A percentile compares a stretch with the other conserved stretches of the same genome.
Conservation (phyloP, 2,797 vertebrate genomes). For the Hypotaenidia okinawae region DNA sequence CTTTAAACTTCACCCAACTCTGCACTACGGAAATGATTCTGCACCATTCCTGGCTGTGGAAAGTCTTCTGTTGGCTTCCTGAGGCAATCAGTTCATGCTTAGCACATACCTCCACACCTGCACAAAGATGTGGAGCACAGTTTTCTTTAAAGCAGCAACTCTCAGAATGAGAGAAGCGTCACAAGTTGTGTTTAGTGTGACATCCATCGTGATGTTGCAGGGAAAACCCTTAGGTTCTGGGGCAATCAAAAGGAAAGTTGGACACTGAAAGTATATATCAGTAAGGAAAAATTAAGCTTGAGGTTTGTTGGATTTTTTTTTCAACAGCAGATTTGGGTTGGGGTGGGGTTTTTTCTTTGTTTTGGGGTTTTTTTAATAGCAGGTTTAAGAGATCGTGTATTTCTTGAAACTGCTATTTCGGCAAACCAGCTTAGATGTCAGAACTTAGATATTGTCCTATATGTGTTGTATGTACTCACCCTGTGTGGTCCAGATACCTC, state of each 20-base stretch:
- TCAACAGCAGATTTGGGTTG: too few relatives aligned
- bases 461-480: background rate
- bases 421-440: background rate
- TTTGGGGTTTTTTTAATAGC: background rate
- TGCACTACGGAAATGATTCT: background rate
- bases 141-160: background rate
- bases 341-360: background rate
- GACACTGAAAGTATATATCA: background rate
- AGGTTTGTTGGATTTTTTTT: background rate
- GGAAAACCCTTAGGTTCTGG: background rate
- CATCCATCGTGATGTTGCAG: background rate
- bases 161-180: accelerated
- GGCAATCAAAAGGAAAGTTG: background rate
- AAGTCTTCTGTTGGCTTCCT: background rate
- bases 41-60: background rate
- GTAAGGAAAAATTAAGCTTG: background rate
- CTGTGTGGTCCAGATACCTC: background rate
- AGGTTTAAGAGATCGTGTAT: background rate
- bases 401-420: background rate
- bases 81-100: background rate
- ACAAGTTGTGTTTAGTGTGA: background rate
- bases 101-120: background rate
- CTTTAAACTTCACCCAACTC: background rate
- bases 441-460: background rate
- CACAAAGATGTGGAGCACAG: background rate